Conservation (phyloP, 2,113 vertebrate genomes). For the Shinisaurus crocodilurus region DNA sequence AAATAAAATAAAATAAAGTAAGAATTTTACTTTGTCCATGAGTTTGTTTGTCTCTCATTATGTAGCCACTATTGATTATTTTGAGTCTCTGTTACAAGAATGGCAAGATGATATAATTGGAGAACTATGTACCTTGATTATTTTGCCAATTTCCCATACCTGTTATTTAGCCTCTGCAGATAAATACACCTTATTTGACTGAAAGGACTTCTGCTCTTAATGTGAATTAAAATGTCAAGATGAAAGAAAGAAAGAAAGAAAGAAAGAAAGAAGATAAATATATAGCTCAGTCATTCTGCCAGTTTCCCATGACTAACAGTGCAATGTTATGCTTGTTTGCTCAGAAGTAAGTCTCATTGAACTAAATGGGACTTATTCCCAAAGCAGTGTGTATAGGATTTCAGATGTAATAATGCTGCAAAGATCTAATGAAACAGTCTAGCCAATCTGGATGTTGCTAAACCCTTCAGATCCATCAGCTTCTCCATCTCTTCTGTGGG, state of each 20-base stretch:
- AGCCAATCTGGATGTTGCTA: background rate
- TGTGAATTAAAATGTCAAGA: background rate
- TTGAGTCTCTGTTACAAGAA: background rate
- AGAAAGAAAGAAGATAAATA: background rate
- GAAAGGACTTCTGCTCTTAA: background rate
- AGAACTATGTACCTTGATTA: constrained; percentile 3
- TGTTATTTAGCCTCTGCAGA: background rate
- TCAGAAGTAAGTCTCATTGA: background rate
- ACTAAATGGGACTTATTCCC: background rate
- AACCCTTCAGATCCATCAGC: background rate
- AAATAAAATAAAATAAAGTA: no score
- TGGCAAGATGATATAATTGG: background rate
- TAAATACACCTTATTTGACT: background rate
- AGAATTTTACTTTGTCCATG: background rate
- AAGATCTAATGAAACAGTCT: background rate
- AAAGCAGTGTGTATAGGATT: background rate
- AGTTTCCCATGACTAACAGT: background rate
- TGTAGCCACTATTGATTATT: background rate
- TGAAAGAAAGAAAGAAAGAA: background rate
- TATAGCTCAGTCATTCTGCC: background rate
- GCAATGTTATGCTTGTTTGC: background rate
- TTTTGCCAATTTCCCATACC: constrained; percentile 7
- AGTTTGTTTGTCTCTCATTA: background rate
- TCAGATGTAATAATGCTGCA: background rate
- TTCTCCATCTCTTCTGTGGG: background rate